A percentile compares a stretch with the other conserved stretches of the same genome.
Evolutionary conservation across 2,113 vertebrate genomes (phyloP).

Genomic region (Cairina moschata): DNA sequence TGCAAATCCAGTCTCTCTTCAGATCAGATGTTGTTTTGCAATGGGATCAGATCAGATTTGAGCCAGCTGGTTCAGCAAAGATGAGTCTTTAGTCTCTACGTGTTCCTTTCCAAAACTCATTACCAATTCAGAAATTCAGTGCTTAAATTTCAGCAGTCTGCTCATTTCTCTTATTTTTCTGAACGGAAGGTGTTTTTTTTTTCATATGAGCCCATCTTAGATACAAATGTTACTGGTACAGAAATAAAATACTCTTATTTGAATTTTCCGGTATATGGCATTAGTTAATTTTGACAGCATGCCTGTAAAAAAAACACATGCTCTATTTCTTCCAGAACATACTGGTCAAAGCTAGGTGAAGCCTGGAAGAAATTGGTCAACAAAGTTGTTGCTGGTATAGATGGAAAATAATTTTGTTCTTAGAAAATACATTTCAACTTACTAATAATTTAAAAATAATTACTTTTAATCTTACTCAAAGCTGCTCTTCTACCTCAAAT

Average conservation of each 20-base stretch:
- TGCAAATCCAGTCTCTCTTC: not conserved
- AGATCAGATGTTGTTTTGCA: slow-evolving; percentile 32
- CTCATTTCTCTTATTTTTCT: not conserved
- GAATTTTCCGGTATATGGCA: slow-evolving; percentile 12
- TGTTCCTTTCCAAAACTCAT: not conserved
- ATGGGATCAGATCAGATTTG: not conserved
- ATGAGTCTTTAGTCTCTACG: not conserved
- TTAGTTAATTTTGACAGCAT: slow-evolving; percentile 50
- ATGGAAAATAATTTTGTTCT: not conserved
- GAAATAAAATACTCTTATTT: slow-evolving; percentile 9
- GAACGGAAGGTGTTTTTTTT: not conserved
- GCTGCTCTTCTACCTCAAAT: not conserved
- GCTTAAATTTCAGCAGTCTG: not conserved
- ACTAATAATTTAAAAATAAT: not conserved
- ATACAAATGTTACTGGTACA: not conserved
- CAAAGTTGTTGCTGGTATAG: not conserved
- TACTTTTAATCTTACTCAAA: not conserved
- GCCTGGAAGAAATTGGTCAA: not conserved
- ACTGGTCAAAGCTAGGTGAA: slow-evolving; percentile 32
- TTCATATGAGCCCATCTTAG: not conserved
- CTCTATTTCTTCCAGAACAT: slow-evolving; percentile 51
- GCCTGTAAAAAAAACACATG: slow-evolving; percentile 58
- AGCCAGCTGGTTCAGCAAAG: slow-evolving; percentile 20
- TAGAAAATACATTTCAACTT: not conserved
- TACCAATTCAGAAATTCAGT: not conserved